Evolutionary conservation across 1,140 invertebrate species (phyloP), one percentile per base, ranked within the genome.

Genomic region (Apolygus lucorum): DNA sequence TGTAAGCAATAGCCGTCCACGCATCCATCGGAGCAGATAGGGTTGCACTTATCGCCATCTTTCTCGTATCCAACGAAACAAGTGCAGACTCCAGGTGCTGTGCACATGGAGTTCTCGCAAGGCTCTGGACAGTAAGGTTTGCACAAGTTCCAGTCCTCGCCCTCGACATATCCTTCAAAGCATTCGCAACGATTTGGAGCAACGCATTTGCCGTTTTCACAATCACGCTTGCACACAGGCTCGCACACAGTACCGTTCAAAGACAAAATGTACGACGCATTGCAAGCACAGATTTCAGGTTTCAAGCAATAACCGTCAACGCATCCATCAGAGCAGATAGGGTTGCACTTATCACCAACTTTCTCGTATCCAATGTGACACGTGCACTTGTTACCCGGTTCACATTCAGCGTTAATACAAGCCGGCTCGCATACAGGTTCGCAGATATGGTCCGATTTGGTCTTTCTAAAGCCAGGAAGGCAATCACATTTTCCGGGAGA

Each of bases 221-320:
- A 59, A 4, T 8, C 8, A 11, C 8, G 54, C 2, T 22, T 4
- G 22, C 54, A 59, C 2, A 59, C 22, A 11, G 54, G 11, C 22
- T 4, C 11, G 54, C 54, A 59, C 11, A 59, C 22, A 22, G 54
- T 8, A 4, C 22, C 54, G 8, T 8, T 59, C 11, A 21, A 8
- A 4, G 54, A 59, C 22, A 59, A 59, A 17, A 2, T 27, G 24
- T 63, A 63, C 1, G 27, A 26, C 26, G n/a, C 52, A 8, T 4
- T 1, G 52, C 68, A 69, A 2, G 54, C 2, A 22, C 68, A 69
- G 28, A 24, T 63, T 4, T 63, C 49, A 2, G 68, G 68, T 17
- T 21, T 13, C n/a, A 26, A 28, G 29, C 68, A 69, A 17, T 8
- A 63, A 14, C 68, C 68, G 29, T 69, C 17, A 4, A 63, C 25